phyloP scores from a whole-genome alignment of 2,888 invertebrate genomes.

The Entomobrya proxima region DNA sequence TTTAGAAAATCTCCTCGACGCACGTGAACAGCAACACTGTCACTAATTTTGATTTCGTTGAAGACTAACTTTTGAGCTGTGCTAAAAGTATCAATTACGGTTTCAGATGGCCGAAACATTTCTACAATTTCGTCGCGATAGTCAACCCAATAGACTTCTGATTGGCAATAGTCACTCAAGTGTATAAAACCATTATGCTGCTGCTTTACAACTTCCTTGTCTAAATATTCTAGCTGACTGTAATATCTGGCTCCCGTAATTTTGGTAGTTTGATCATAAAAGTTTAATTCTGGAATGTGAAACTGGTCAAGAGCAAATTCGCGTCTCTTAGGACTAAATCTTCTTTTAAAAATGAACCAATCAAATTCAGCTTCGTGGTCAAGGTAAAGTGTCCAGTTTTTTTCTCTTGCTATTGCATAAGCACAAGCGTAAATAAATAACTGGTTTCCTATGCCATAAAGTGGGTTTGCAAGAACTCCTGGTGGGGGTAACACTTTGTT shows the following conservation, averaged over 20 bases:
- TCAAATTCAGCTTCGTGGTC: neutral
- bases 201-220: neutral
- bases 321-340: neutral
- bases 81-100: neutral
- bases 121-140: neutral
- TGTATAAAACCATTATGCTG: neutral
- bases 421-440: slow-evolving; percentile 42
- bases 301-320: slow-evolving; percentile 34
- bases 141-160: slow-evolving; percentile 1
- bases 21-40: slow-evolving; percentile 67
- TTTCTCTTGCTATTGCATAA: slow-evolving; percentile 20
- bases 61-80: neutral
- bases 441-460: slow-evolving; percentile 26
- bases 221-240: neutral
- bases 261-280: neutral
- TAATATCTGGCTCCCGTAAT: neutral
- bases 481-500: neutral
- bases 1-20: slow-evolving; percentile 66
- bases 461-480: neutral
- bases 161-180: slow-evolving; percentile 3
- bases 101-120: neutral
- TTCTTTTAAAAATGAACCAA: too few species aligned
- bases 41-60: neutral
- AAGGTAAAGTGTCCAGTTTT: slow-evolving; percentile 3
- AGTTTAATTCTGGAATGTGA: neutral